Evolutionary conservation across 2,113 vertebrate species (phyloP), one percentile per base, ranked within the genome.

Genomic region (Bagarius yarrelli): DNA sequence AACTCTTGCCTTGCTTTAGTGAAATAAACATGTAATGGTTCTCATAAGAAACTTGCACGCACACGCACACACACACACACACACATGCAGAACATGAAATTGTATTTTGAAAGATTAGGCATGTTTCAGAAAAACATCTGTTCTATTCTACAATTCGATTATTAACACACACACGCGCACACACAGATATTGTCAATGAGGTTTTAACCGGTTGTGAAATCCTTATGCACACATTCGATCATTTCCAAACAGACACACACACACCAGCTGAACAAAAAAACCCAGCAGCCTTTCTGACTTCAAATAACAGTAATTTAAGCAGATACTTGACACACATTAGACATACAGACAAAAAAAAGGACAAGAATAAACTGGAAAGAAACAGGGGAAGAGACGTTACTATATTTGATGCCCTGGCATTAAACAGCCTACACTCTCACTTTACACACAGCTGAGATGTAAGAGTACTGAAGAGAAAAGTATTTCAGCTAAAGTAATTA

Each of bases 181-280:
- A 50, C 25, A 44, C 6, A 50, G 13, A 83, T 14, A 69, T 16
- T 15, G 27, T 83, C 32, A n/a, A 55, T 82, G 80, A 82, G 80
- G 83, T 85, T 82, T 81, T 53, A 32, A 44, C 55, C 76, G 70
- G 82, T 75, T 85, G 70, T 61, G 80, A 70, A 85, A 85, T 78
- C 66, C 50, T 18, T 16, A n/a, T n/a, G 32, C 57, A 57, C 57
- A 15, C 73, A 15, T 63, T 64, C 55, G n/a, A 15, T 60, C 53
- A 53, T 13, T 25, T 64, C 19, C 47, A 23, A 44, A 50, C 25
- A 55, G 56, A 81, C 57, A 71, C 66, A 40, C 72, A 76, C 70
- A 78, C 36, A 75, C 61, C 55, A 63, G 47, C 59, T 32, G 21
- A 36, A 34, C 21, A 23, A 67, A 30, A 79, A 21, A 70, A 19